Base-by-base conservation (phyloP, 1,140 invertebrate genomes). In the Chionoecetes opilio region DNA sequence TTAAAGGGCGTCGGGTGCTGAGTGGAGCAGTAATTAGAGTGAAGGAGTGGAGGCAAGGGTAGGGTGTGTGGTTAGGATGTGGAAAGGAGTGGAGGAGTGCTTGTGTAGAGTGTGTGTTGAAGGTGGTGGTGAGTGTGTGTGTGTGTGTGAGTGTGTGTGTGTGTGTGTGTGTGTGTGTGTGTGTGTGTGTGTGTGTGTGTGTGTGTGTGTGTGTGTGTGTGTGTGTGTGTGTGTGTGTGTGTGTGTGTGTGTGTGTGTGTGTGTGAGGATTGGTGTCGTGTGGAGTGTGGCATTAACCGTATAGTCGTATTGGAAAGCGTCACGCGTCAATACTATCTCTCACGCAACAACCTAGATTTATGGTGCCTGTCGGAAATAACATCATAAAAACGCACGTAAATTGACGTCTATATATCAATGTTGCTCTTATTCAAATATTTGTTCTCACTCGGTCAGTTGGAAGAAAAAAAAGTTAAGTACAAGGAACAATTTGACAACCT, bases 181-280 rank as follows among this genome's bases (percentile, higher is more conserved):
- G 5, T 5, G 41, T 46, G 41, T 46, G 41, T 14, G 41, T n/a
- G 41, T n/a, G 41, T 14, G 41, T 46, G 41, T 46, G 41, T 46
- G 41, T 46, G 41, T 46, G 26, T n/a, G 63, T 75, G 63, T 75
- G 63, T 75, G 63, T 75, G 63, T 75, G 63, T 75, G 63, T 75
- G 63, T 75, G 63, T 75, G 63, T 75, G 63, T 75, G 63, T 75
- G 63, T 75, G 63, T 75, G 63, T 75, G 63, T 75, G 63, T 75
- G 63, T 75, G 63, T 75, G 63, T 75, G 63, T 75, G 63, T 75
- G 63, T 75, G 63, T 8, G 21, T 75, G 5, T 11, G 6, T 75
- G 53, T 75, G 53, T 75, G 53, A 8, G 41, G 41, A 46, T 46
- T 46, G 41, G 41, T 46, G 41, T 46, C 41, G 41, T 14, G 41